Conservation (phyloP, 2,113 vertebrate species). For the Australoheros scitulus region DNA sequence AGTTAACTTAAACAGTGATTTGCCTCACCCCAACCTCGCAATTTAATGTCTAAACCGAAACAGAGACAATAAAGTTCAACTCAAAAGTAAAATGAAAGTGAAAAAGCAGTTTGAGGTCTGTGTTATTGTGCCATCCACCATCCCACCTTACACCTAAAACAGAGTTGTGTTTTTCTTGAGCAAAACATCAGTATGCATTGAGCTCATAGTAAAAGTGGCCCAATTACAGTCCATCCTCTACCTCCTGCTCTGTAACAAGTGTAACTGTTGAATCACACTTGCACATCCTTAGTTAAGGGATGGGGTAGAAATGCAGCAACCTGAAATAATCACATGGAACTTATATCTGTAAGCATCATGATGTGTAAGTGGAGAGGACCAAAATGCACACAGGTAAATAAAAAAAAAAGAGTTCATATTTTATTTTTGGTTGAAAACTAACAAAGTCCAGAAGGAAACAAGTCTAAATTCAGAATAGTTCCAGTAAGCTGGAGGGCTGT, state of each 20-base stretch:
- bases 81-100: not conserved
- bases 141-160: not conserved
- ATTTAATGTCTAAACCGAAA: not conserved
- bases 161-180: not conserved
- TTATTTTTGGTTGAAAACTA: not conserved
- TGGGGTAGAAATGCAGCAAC: not conserved
- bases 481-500: not conserved
- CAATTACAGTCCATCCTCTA: not conserved
- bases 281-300: not conserved
- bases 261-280: not conserved
- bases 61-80: not conserved
- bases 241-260: not conserved
- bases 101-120: not conserved
- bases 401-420: not conserved
- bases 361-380: not conserved
- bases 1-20: not conserved
- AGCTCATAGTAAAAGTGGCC: not conserved
- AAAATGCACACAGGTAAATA: not conserved
- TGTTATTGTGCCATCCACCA: not conserved
- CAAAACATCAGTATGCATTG: not conserved
- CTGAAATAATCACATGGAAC: not conserved
- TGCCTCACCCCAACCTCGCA: no score
- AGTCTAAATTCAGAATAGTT: not conserved
- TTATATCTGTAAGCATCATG: not conserved
- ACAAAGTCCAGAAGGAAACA: not conserved